These are phyloP conservation scores for Microctonus brassicae DNA, from an alignment of 2,888 invertebrate species.

Conservation along the genomic window DNA sequence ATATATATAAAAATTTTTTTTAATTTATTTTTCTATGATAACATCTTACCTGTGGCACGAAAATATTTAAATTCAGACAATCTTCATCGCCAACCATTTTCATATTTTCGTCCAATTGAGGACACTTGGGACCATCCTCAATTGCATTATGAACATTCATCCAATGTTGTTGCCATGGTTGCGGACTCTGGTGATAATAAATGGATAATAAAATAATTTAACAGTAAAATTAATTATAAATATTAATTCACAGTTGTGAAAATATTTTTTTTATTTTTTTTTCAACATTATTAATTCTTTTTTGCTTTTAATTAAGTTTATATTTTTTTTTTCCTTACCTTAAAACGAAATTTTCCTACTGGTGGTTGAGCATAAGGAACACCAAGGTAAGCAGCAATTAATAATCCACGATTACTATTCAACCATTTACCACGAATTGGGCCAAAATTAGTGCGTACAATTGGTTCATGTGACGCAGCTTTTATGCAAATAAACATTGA, in stretches of 20 bases:
- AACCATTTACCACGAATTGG: conserved; percentile 53
- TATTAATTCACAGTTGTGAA: not conserved
- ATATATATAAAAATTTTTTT: not conserved
- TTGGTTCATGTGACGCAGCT: conserved; percentile 32
- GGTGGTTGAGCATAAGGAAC: conserved; percentile 64
- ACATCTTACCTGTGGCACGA: conserved; percentile 56
- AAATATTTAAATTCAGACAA: conserved; percentile 62
- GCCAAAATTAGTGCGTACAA: conserved; percentile 55
- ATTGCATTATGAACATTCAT: conserved; percentile 41
- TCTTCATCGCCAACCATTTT: conserved; percentile 56
- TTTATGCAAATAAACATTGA: conserved; percentile 33
- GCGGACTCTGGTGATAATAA: conserved; percentile 45
- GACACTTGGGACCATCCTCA: conserved; percentile 51
- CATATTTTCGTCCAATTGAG: conserved; percentile 44
- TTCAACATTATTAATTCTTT: too few relatives aligned
- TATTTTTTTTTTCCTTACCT: conserved; percentile 48
- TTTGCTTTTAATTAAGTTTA: not conserved
- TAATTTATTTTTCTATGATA: not conserved
- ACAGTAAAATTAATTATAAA: not conserved
- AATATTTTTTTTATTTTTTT: not conserved
- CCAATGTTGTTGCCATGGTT: conserved; percentile 56
- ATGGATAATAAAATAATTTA: not conserved
- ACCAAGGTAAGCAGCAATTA: conserved; percentile 57
- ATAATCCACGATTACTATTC: conserved; percentile 43
- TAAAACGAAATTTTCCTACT: conserved; percentile 55